phyloP scores from a whole-genome alignment of 2,113 vertebrate species.

The Anseranas semipalmata region DNA sequence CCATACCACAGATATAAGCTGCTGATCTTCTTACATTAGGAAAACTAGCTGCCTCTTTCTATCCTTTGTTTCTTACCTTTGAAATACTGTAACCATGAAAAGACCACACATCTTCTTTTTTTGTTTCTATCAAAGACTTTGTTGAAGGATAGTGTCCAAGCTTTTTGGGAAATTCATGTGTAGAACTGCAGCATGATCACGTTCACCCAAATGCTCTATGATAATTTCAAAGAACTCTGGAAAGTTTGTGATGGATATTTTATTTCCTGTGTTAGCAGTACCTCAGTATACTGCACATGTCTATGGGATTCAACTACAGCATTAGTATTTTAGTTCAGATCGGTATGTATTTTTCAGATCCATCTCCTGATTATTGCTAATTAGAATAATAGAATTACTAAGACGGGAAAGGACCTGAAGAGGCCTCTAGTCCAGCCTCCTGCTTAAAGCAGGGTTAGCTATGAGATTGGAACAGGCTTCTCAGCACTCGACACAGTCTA shows the following conservation, averaged over 20 bases:
- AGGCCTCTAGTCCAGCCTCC: not conserved
- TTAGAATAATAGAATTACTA: not conserved
- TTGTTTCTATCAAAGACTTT: not conserved
- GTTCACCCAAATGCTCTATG: not conserved
- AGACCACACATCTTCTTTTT: not conserved
- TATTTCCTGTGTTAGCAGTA: not conserved
- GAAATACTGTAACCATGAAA: not conserved
- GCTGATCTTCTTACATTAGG: not conserved
- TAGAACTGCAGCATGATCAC: not conserved
- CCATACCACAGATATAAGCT: not conserved
- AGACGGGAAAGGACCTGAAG: not conserved
- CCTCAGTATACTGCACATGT: not conserved
- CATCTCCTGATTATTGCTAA: not conserved
- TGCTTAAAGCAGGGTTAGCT: not conserved
- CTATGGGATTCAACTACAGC: not conserved
- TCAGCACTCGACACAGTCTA: not conserved
- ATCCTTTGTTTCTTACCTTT: not conserved
- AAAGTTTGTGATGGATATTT: not conserved
- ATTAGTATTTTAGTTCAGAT: not conserved
- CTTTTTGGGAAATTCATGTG: not conserved
- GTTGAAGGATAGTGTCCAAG: not conserved
- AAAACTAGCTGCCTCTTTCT: not conserved
- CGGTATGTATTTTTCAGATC: not conserved
- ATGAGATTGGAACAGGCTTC: not conserved
- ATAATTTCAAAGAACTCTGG: not conserved